Conservation (phyloP, 2,888 invertebrate species). For the Netelia fuscicornis region DNA sequence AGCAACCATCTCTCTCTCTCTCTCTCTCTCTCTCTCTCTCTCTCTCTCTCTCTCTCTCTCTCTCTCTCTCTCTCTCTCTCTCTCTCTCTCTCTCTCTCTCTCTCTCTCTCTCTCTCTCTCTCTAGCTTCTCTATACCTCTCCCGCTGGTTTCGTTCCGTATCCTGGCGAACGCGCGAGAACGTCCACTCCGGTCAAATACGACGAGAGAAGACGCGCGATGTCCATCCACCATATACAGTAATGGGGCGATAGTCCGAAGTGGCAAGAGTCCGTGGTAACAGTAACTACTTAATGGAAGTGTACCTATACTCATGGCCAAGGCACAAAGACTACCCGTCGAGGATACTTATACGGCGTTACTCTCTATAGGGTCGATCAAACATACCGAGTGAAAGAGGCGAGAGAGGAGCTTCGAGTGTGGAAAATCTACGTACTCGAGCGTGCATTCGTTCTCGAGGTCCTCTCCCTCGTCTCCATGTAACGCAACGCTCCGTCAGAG, state of each 20-base stretch:
- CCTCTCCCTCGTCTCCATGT: too few species aligned
- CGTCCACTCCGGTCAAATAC: conserved; percentile 6
- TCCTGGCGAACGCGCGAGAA: conserved; percentile 23
- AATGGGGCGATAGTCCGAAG: background rate
- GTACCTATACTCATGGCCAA: background rate
- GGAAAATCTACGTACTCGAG: too few species aligned
- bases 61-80: background rate
- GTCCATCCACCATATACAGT: conserved; percentile 3
- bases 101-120: too few species aligned
- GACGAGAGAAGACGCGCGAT: conserved; percentile 11
- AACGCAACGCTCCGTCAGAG: too few species aligned
- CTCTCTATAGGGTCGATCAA: background rate
- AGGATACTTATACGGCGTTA: conserved; percentile 4
- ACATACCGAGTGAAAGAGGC: background rate
- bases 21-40: background rate
- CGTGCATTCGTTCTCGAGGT: too few species aligned
- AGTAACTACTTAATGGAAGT: background rate
- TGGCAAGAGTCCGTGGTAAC: background rate
- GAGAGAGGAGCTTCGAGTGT: too few species aligned
- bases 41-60: too few species aligned
- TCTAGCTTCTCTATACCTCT: background rate
- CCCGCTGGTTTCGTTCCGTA: conserved; percentile 29
- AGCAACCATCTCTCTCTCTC: conserved; percentile 41
- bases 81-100: conserved; percentile 4
- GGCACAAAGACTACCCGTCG: background rate